Base-by-base conservation (phyloP, 2,888 invertebrate genomes). In the Aproaerema taeniolella region DNA sequence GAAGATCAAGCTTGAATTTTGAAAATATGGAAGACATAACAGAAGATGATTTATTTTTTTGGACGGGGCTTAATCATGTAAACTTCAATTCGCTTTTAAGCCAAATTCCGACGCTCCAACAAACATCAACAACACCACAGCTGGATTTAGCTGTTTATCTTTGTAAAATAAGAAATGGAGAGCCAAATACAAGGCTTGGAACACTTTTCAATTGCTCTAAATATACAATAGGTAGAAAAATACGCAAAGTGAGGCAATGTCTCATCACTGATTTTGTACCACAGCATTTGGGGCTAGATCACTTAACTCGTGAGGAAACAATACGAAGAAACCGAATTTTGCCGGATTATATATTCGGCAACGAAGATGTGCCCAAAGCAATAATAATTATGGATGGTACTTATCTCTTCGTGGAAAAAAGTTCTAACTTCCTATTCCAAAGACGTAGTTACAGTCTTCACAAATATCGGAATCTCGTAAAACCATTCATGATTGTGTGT, bases 371-470 rank as follows among this genome's bases (percentile, higher is more conserved):
- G 7, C 35, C 25, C 14, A 26, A 25, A 25, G 35, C 32, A 4
- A 17, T 32, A 11, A 5, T 48, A 12, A 44, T 50, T 24, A 31
- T 12, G 9, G 47, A 49, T 32, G 49, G 45, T 6, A 45, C 42
- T 12, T 52, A 52, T 16, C 29, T 49, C 16, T 46, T 36, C 24
- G 40, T 48, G 7, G 38, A 49, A 37, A 48, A 50, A 36, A 47
- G 44, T 16, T 41, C 42, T 6, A 46, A 46, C 29, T 52, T 38
- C 31, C 25, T 45, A 16, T 50, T 45, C 30, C 50, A 49, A 47
- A 45, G 32, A n/a, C n/a, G 39, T 8, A 50, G 34, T 9, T 53
- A 55, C 31, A 43, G 41, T 15, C 17, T 43, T 2, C 52, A 54
- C 31, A 45, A 46, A 40, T 43, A 28, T 20, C 9, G 11, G 1